phyloP scores from a whole-genome alignment of 2,797 vertebrate species.

The Melanotaenia boesemani region DNA sequence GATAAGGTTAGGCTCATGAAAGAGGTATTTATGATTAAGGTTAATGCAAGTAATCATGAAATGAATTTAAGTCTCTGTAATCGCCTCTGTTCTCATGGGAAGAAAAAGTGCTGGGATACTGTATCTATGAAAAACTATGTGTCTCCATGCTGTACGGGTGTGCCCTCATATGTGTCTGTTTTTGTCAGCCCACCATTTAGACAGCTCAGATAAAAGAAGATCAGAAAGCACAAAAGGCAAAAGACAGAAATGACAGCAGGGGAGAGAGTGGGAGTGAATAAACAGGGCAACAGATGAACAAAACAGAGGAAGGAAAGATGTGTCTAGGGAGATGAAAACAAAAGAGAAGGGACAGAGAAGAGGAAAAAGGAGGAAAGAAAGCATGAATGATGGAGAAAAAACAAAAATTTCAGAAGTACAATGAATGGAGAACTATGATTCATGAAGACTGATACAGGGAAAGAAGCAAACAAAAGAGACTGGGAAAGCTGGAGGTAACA shows the following conservation, averaged over 20 bases:
- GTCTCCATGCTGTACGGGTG: slow-evolving; percentile 30
- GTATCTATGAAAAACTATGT: slow-evolving; percentile 34
- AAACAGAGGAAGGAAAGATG: slow-evolving; percentile 35
- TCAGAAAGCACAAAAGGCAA: slow-evolving; percentile 68
- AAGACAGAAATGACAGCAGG: slow-evolving; percentile 62
- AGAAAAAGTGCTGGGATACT: neutral
- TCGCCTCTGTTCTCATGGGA: neutral
- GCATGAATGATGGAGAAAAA: slow-evolving; percentile 31
- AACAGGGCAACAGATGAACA: slow-evolving; percentile 69
- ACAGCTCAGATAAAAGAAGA: slow-evolving; percentile 71
- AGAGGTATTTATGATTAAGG: neutral
- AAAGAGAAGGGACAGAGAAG: slow-evolving; percentile 33
- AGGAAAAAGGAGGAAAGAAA: slow-evolving; percentile 22
- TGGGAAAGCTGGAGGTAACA: slow-evolving; percentile 42
- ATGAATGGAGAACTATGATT: slow-evolving; percentile 24
- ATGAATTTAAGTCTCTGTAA: neutral
- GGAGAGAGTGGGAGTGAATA: slow-evolving; percentile 72
- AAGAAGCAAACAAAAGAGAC: slow-evolving; percentile 42
- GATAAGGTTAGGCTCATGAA: neutral
- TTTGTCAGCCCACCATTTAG: slow-evolving; percentile 66
- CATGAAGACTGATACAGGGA: slow-evolving; percentile 33
- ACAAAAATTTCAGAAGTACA: slow-evolving; percentile 28
- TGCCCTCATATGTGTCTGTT: slow-evolving; percentile 46
- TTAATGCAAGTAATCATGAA: neutral
- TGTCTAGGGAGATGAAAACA: slow-evolving; percentile 41